Evolutionary conservation across 2,888 invertebrate species (phyloP), one percentile per base, ranked within the genome.

Genomic region (Andricus quercusramuli): DNA sequence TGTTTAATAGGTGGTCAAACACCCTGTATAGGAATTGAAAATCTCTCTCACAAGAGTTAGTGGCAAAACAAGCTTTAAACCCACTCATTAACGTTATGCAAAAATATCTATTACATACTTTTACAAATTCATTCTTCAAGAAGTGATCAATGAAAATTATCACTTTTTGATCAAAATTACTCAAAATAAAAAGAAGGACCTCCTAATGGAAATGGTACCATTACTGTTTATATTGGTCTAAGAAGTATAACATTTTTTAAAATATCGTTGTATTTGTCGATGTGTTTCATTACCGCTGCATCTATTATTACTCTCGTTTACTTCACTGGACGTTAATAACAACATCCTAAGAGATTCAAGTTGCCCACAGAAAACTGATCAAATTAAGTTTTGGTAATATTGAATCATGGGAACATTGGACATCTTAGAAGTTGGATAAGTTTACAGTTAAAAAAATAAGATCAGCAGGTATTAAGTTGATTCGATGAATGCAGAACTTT

Each of bases 191-290:
- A 41, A 47, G 5, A 68, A 25, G n/a, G 74, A 51, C 64, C 25
- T 68, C 41, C 41, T 47, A 47, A 47, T 25, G 17, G 29, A 47
- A 22, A 47, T 17, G 3, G 47, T 51, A 51, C 29, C 29, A 59
- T 59, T 70, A 70, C 47, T 70, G 51, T 70, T 51, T 29, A 13
- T 56, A 74, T 74, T 11, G 32, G 32, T 64, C 13, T 29, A 22
- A 11, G 51, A 25, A 68, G 47, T 70, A 25, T 70, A 51, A 51
- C 70, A 70, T 70, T 70, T 11, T 70, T 70, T 22, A 70, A 70
- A 70, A 70, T 51, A 56, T 59, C 56, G 56, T 74, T 74, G 74
- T 32, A 56, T 74, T 74, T 74, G n/a, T 74, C 56, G 56, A 59
- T 74, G 74, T 56, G n/a, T 32, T 74, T 56, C n/a, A 70, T 20